Base-by-base conservation (phyloP, 1,140 invertebrate genomes). In the Reticulitermes speratus region DNA sequence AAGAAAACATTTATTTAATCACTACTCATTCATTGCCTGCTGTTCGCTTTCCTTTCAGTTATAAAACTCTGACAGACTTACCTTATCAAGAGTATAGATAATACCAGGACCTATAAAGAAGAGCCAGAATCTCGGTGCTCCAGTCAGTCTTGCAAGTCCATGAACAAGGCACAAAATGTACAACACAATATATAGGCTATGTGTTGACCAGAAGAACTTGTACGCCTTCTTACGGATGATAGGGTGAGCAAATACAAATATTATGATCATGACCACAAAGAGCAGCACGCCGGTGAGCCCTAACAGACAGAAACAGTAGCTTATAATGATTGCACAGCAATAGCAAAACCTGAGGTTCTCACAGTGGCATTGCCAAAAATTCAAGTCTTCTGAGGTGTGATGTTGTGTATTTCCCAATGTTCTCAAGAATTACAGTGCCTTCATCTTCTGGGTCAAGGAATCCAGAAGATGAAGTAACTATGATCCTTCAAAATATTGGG, bases 201-300 rank as follows among this genome's bases (percentile, higher is more conserved):
- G 99, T n/a, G 98, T 97, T 25, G 96, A 94, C 97, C 98, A 99
- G 91, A 99, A 99, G 91, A 97, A 99, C 86, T 97, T 97, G 91
- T 98, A 99, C 0, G 98, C 98, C 88, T 97, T 96, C 89, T 98
- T 97, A 7, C 99, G 93, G 48, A 99, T 97, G 6, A 95, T 95
- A 0, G 98, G 97, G 91, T 99, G 98, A 0, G 99, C 98, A 90
- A 99, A 99, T 1, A 99, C 96, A 90, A 99, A 99, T 86, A 99
- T 99, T 82, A 99, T 96, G 88, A 96, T 96, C 95, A 99, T 98
- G 38, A 99, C 94, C 69, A 98, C 93, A 89, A 99, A 99, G 0
- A 99, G 92, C 2, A 98, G 88, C 2, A 99, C 96, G n/a, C 99
- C 99, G 0, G 98, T 99, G 19, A 99, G 91, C 87, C 98, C 97